Base-by-base conservation (phyloP, 2,113 vertebrate species). In the Meles meles region DNA sequence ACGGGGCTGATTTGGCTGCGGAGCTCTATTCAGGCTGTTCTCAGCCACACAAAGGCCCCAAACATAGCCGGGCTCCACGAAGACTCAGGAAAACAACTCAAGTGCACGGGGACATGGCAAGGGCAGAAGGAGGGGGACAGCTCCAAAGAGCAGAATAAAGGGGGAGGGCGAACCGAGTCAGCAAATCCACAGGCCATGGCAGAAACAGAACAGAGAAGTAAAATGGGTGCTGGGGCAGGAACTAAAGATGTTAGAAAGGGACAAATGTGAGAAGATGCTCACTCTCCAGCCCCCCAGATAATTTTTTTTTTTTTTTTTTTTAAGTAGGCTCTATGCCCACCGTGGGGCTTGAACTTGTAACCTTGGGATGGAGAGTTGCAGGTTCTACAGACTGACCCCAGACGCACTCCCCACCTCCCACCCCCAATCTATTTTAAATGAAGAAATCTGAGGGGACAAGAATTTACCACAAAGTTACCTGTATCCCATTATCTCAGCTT, bases 21-120 rank as follows among this genome's bases (percentile, higher is more conserved):
- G 55, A 37, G 90, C 86, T 27, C 57, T 69, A 84, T 3, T 77
- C 59, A n/a, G 67, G 59, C 94, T 65, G 42, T 93, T 95, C 95
- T 94, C 93, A 79, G 57, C 47, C 95, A 72, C 95, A 97, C 97
- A 97, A 96, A 98, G 96, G 95, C 72, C 90, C 95, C 97, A 97
- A 85, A 97, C 94, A 97, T 52, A 94, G 84, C 65, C 17, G 2
- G 0, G 20, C 14, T 85, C 79, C 83, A 25, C 15, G 23, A 88
- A 59, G 81, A 47, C 47, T 63, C 11, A 1, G 5, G 88, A 84
- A 94, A 96, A 88, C 76, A 93, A 94, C 96, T 97, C 94, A 92
- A 85, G 34, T 39, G 90, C 85, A 67, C 79, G 67, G 85, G 69
- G 85, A 97, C 93, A 94, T 89, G 95, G 93, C 93, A 97, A 95